Evolutionary conservation across 2,113 vertebrate species (phyloP), one percentile per base, ranked within the genome.

Genomic region (Capreolus pygargus): DNA sequence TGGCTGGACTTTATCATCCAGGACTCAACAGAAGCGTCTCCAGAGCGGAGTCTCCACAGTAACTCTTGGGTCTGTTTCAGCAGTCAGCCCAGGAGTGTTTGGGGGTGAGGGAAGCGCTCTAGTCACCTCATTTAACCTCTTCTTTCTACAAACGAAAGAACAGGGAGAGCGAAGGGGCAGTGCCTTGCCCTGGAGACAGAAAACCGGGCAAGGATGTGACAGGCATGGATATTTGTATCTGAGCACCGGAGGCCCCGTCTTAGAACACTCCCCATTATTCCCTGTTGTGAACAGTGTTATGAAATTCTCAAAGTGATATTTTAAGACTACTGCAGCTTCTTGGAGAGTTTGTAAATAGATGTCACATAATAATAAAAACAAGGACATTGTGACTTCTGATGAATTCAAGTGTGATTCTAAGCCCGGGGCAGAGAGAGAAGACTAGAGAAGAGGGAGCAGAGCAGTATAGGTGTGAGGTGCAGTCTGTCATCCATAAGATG

Each of bases 311-410:
- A 85, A 54, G 67, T 57, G 43, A 9, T 74, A 27, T 67, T 79
- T 96, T 97, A 92, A 88, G 79, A 60, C 70, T 52, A 21, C 8
- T 23, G 36, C 39, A 25, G 86, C 61, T 74, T 96, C 60, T 89
- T 45, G 50, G 83, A 96, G 84, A 91, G 70, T 86, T 94, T 92
- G 28, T 94, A 94, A 94, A 33, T 78, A 47, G 85, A 83, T 7
- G 30, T 64, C 25, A 76, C 27, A 15, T 94, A 25, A 36, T 81
- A 47, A 82, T 83, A 74, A 81, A 47, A 81, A 47, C 23, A 82
- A 60, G 21, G 52, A 50, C 54, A 47, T 23, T 47, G 33, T 45
- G 39, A 57, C n/a, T 95, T 60, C 19, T 2, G 15, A 3, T 33
- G 70, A 39, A 70, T 79, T 60, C 86, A 61, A 3, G 0, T 60